A percentile compares a stretch with the other conserved stretches of the same genome.
phyloP scores from a whole-genome alignment of 1,140 invertebrate genomes.

The Papilio dardanus region DNA sequence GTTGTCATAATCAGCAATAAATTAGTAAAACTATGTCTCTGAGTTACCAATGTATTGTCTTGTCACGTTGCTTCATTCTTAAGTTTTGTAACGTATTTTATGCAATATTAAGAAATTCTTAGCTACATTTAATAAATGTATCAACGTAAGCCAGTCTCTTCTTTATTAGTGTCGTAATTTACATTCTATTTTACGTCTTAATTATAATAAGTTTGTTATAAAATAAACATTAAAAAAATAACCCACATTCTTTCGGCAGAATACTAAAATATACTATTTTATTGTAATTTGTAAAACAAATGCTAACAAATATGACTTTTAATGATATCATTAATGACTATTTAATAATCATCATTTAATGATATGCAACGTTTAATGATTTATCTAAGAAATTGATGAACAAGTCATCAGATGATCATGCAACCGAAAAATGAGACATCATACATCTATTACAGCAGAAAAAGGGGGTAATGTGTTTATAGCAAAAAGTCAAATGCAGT shows the following conservation, averaged over 20 bases:
- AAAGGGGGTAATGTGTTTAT: constrained; percentile 32
- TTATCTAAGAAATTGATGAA: constrained; percentile 3
- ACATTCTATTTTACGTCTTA: constrained; percentile 20
- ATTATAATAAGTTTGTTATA: constrained; percentile 1
- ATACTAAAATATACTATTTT: too few relatives aligned
- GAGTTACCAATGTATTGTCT: constrained; percentile 31
- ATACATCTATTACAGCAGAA: constrained; percentile 27
- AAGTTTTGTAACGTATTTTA: constrained; percentile 26
- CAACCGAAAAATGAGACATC: constrained; percentile 34
- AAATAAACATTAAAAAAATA: not conserved
- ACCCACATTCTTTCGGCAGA: too few relatives aligned
- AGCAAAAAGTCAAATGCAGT: constrained; percentile 6
- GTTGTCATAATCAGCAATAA: constrained; percentile 22
- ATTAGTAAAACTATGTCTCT: constrained; percentile 26
- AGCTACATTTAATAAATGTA: constrained; percentile 25
- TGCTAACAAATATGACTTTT: too few relatives aligned
- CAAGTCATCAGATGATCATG: not conserved
- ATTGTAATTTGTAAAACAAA: too few relatives aligned
- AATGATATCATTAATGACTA: too few relatives aligned
- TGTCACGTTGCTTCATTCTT: constrained; percentile 24
- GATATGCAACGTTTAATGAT: not conserved
- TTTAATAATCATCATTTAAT: too few relatives aligned
- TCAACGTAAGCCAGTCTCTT: constrained; percentile 16
- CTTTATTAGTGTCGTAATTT: constrained; percentile 17
- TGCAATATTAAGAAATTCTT: constrained; percentile 24